phyloP scores from a whole-genome alignment of 2,888 invertebrate species.

The Bellardia pandia region DNA sequence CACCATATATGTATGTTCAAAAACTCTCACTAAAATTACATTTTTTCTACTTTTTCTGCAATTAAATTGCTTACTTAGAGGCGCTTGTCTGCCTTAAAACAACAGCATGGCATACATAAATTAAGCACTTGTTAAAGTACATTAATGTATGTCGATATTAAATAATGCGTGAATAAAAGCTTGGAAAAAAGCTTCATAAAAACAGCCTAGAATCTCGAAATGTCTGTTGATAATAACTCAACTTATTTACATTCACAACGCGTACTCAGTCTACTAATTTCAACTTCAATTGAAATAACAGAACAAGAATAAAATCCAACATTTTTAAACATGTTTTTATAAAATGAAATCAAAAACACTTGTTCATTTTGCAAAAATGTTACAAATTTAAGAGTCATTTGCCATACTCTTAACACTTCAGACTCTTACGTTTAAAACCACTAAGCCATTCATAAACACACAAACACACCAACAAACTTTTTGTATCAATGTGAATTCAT shows the following conservation, averaged over 20 bases:
- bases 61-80: not conserved
- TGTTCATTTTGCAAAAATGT: conserved; percentile 5
- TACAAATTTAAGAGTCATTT: conserved; percentile 31
- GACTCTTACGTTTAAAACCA: conserved; percentile 22
- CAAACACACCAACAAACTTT: not conserved
- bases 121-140: not conserved
- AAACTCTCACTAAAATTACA: not conserved
- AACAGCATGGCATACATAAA: not conserved
- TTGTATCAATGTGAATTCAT: not conserved
- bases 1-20: no score
- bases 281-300: not conserved
- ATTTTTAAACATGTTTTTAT: not conserved
- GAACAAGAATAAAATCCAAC: not conserved
- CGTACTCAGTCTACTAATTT: not conserved
- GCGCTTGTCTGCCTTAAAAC: not conserved
- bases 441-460: conserved; percentile 21
- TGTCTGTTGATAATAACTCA: not conserved
- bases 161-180: not conserved
- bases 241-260: not conserved
- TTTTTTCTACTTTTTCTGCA: not conserved
- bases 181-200: not conserved
- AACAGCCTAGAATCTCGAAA: not conserved
- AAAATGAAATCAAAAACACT: not conserved
- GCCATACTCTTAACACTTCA: conserved; percentile 37
- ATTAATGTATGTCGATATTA: not conserved